Evolutionary conservation across 1,140 invertebrate genomes (phyloP).

Genomic region (Acromyrmex charruanus): DNA sequence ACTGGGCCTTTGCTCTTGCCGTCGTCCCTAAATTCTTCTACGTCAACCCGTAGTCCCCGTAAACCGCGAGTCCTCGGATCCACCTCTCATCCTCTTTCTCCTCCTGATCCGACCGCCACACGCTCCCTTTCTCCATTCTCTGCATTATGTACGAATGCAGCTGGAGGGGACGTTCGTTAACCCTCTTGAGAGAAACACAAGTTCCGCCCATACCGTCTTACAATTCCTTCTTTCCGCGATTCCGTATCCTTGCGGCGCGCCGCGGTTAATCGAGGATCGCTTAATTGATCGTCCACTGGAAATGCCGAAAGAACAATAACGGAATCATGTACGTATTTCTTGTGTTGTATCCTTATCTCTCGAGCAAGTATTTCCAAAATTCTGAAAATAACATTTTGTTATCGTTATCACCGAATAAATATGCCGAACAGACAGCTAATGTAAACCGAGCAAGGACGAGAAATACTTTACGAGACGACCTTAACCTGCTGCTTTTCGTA

Average conservation of each 20-base stretch:
- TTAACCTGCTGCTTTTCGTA: slow-evolving; percentile 19
- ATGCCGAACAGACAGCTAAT: background rate
- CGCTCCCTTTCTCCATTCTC: slow-evolving; percentile 68
- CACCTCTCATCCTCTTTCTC: slow-evolving; percentile 20
- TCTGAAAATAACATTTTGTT: background rate
- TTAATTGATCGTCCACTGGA: slow-evolving; percentile 35
- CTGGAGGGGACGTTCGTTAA: slow-evolving; percentile 78
- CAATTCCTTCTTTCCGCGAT: slow-evolving; percentile 22
- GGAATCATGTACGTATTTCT: background rate
- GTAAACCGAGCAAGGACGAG: no score
- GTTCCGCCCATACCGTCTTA: slow-evolving; percentile 41
- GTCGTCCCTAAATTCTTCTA: slow-evolving; percentile 87
- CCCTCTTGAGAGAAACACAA: slow-evolving; percentile 67
- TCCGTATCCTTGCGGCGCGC: slow-evolving; percentile 1
- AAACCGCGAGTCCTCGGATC: slow-evolving; percentile 67
- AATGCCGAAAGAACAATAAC: slow-evolving; percentile 8
- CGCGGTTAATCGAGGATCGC: slow-evolving; percentile 57
- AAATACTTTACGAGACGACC: background rate
- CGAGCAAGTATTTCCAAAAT: background rate
- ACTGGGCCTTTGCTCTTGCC: slow-evolving; percentile 85
- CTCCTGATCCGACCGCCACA: slow-evolving; percentile 52
- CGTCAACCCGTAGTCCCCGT: slow-evolving; percentile 78
- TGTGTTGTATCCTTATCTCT: background rate
- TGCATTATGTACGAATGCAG: slow-evolving; percentile 78
- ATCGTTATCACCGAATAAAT: background rate